Conservation (phyloP, 1,140 invertebrate species). For the Drosophila sp. region DNA sequence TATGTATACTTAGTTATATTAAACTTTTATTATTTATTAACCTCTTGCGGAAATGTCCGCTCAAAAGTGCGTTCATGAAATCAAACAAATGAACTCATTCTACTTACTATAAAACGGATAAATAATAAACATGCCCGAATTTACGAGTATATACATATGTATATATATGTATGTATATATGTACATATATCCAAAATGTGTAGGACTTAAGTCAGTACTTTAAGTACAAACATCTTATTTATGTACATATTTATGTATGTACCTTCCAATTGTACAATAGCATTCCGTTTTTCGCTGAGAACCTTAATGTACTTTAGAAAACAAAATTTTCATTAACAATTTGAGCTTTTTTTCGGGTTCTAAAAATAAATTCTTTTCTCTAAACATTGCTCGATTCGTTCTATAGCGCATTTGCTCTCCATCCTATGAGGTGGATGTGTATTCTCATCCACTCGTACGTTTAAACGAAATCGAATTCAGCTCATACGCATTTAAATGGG, state of each 20-base stretch:
- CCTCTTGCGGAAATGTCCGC: neutral
- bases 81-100: conserved; percentile 7
- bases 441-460: conserved; percentile 17
- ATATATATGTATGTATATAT: neutral
- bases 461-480: conserved; percentile 46
- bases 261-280: conserved; percentile 33
- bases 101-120: neutral
- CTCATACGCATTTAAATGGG: conserved; percentile 64
- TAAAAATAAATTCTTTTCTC: conserved; percentile 75
- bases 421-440: conserved; percentile 31
- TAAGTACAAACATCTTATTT: conserved; percentile 37
- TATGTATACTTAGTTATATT: neutral
- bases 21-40: too few relatives aligned
- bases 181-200: neutral
- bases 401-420: conserved; percentile 42
- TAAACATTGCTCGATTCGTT: conserved; percentile 51
- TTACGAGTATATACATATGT: neutral
- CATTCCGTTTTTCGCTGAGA: conserved; percentile 29
- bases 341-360: conserved; percentile 68
- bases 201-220: conserved; percentile 1
- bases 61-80: neutral
- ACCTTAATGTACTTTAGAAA: conserved; percentile 62
- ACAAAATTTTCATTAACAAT: conserved; percentile 67
- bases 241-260: conserved; percentile 28
- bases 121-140: conserved; percentile 3